These are phyloP conservation scores for Chrysogorgia sp. DNA, from an alignment of 92 coral and sea anemone genomes.

Conservation along the genomic window DNA sequence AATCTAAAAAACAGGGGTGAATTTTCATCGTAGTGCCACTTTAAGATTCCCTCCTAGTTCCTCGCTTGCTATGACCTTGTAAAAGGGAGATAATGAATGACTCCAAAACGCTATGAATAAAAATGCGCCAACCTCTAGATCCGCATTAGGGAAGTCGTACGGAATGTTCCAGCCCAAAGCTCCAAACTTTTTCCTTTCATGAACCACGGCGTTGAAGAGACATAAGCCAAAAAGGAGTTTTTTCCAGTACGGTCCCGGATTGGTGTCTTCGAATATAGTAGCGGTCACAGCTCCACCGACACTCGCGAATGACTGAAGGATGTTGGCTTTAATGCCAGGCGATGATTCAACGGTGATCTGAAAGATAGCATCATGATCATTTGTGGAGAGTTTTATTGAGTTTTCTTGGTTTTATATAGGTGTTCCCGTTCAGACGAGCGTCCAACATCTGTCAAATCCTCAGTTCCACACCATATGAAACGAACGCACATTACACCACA, in stretches of 20 bases:
- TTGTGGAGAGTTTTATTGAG: too few relatives aligned
- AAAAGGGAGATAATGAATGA: too few relatives aligned
- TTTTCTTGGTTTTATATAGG: too few relatives aligned
- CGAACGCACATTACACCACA: too few relatives aligned
- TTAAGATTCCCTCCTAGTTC: too few relatives aligned
- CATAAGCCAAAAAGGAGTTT: constrained; percentile 92
- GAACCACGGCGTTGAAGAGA: constrained; percentile 90
- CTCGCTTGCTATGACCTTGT: too few relatives aligned
- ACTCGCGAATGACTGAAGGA: constrained; percentile 85
- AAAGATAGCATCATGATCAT: too few relatives aligned
- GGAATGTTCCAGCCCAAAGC: constrained; percentile 98
- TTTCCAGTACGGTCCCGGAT: constrained; percentile 94
- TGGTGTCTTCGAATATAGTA: constrained; percentile 80
- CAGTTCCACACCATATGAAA: too few relatives aligned
- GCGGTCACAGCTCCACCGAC: constrained; percentile 94
- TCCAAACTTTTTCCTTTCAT: constrained; percentile 89
- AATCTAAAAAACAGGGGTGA: too few relatives aligned
- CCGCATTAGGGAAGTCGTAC: constrained; percentile 90
- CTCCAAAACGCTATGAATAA: neutral
- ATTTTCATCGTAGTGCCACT: too few relatives aligned
- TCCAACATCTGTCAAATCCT: too few relatives aligned
- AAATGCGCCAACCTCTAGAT: constrained; percentile 75
- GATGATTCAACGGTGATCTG: constrained; percentile 98
- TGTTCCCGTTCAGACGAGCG: too few relatives aligned
- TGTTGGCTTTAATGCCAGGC: constrained; percentile 92